Evolutionary conservation across 2,888 invertebrate genomes (phyloP), one percentile per base, ranked within the genome.

Genomic region (Marronus borbonicus): DNA sequence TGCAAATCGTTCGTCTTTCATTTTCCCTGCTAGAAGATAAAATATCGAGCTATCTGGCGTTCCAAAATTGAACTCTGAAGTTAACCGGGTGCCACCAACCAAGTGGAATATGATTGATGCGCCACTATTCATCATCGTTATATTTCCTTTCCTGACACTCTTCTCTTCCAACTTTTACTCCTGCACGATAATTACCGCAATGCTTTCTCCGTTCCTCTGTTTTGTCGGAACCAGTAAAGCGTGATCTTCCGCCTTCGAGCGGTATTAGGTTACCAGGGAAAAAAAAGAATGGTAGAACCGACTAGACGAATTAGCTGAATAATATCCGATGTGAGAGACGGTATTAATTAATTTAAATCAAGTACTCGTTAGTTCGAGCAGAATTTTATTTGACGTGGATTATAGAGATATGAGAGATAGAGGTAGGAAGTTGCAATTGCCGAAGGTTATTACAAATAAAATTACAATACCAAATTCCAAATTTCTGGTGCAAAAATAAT

Each of bases 121-220:
- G 64, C 81, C 81, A 83, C 86, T 85, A 88, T 89, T 88, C 86
- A 89, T 89, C 89, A 88, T 89, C 88, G 87, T 87, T 87, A 87
- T 84, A 86, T 86, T 85, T 84, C 84, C 84, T 84, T 84, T 81
- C 80, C 81, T 86, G 86, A 87, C 87, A 85, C 84, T 85, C 83
- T 85, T 85, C 84, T 85, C 84, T 84, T 85, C 85, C 84, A 86
- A 86, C 86, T 86, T 86, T 87, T 86, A 85, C 85, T 86, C 55
- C 55, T 36, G 12, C 36, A 17, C 85, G 83, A 82, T 86, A 86
- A 86, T 86, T 86, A 86, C 85, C 78, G 52, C 39, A 60, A 76
- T 78, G 78, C 78, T 78, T 80, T 76, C 81, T 79, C 78, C 60
- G 55, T 70, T 58, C 55, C 81, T 79, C 78, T 68, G 55, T 70